Conservation (phyloP, 2,113 vertebrate genomes). For the Triplophysa siluroides region DNA sequence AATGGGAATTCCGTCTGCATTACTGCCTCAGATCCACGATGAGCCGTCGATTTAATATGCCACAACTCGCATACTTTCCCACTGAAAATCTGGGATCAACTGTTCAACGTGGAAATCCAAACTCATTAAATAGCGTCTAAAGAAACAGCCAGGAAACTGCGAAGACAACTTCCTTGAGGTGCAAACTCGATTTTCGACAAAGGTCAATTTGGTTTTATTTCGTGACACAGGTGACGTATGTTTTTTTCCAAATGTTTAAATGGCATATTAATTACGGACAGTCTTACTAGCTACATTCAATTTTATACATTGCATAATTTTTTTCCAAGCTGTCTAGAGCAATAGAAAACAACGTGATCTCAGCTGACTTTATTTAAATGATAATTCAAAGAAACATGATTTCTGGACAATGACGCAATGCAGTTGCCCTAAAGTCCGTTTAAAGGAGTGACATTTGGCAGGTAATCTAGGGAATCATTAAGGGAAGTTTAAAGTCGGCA, state of each 20-base stretch:
- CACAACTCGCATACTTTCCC: neutral
- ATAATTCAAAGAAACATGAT: neutral
- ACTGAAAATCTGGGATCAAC: neutral
- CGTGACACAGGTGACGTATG: neutral
- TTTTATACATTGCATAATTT: neutral
- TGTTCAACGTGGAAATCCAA: neutral
- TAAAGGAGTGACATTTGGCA: neutral
- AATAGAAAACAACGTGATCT: neutral
- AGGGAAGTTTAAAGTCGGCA: neutral
- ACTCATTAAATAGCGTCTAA: conserved; percentile 7
- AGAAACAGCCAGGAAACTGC: neutral
- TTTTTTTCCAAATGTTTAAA: neutral
- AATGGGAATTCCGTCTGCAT: conserved; percentile 53
- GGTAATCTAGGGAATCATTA: neutral
- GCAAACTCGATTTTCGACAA: conserved; percentile 8
- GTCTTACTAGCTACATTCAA: neutral
- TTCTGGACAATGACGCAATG: neutral
- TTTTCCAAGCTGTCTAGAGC: neutral
- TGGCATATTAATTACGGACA: neutral
- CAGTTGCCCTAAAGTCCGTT: neutral
- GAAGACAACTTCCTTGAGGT: neutral
- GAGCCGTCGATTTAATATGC: neutral
- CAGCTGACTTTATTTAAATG: neutral
- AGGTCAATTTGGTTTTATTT: conserved; percentile 1
- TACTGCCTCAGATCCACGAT: neutral